These are phyloP conservation scores for Perithous albicinctus DNA, from an alignment of 2,888 invertebrate genomes.

Conservation along the genomic window DNA sequence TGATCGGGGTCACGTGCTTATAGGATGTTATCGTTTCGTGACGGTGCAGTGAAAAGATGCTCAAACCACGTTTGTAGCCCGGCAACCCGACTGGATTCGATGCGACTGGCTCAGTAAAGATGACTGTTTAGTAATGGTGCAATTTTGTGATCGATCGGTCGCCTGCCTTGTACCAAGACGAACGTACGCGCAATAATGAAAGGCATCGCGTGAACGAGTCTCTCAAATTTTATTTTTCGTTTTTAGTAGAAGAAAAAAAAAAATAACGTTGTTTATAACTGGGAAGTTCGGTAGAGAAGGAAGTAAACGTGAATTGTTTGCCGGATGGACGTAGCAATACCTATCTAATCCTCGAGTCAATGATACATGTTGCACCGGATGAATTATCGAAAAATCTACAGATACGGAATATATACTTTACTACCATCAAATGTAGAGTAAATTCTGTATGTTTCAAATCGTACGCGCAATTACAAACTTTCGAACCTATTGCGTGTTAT, in stretches of 20 bases:
- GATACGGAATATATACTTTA: conserved; percentile 21
- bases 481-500: neutral
- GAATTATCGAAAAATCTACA: neutral
- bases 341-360: conserved; percentile 42
- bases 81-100: conserved; percentile 51
- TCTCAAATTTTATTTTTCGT: conserved; percentile 13
- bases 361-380: conserved; percentile 7
- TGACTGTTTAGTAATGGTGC: conserved; percentile 61
- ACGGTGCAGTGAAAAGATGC: conserved; percentile 44
- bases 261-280: neutral
- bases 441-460: conserved; percentile 11
- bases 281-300: neutral
- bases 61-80: conserved; percentile 50
- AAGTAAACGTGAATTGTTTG: neutral
- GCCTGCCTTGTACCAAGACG: conserved; percentile 62
- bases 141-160: conserved; percentile 66
- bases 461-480: neutral
- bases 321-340: conserved; percentile 1
- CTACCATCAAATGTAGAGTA: conserved; percentile 4
- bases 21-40: conserved; percentile 56
- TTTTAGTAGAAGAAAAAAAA: conserved; percentile 18
- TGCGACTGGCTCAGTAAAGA: conserved; percentile 59
- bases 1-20: conserved; percentile 43
- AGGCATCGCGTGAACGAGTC: conserved; percentile 38
- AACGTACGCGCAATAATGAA: conserved; percentile 59